phyloP scores from a whole-genome alignment of 2,113 vertebrate genomes.

The Cnemophilus loriae region DNA sequence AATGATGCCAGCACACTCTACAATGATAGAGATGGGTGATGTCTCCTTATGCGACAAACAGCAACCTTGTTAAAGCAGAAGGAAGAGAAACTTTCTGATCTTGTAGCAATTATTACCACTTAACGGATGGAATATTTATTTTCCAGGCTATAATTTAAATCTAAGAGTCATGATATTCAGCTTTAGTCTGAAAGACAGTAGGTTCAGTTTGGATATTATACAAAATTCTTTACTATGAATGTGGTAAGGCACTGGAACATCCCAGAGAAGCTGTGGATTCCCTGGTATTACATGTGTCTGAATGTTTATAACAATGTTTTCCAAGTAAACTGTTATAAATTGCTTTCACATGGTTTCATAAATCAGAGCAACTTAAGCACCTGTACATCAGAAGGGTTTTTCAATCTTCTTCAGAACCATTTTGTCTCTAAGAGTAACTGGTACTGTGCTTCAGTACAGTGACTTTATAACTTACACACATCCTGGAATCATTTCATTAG shows the following conservation, averaged over 20 bases:
- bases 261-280: neutral
- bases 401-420: neutral
- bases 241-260: neutral
- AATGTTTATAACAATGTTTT: neutral
- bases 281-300: neutral
- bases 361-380: neutral
- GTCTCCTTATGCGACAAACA: neutral
- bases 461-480: neutral
- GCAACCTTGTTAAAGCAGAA: neutral
- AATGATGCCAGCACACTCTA: neutral
- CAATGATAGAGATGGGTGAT: neutral
- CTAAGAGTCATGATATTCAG: neutral
- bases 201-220: neutral
- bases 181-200: neutral
- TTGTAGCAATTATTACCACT: neutral
- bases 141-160: neutral
- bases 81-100: neutral
- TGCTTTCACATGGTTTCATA: neutral
- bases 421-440: neutral
- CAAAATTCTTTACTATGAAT: neutral
- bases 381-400: neutral
- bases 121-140: neutral
- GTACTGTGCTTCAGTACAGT: neutral
- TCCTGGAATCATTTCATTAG: neutral
- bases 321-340: neutral